Conservation (phyloP, 1,140 invertebrate genomes). For the Bombus cullumanus region DNA sequence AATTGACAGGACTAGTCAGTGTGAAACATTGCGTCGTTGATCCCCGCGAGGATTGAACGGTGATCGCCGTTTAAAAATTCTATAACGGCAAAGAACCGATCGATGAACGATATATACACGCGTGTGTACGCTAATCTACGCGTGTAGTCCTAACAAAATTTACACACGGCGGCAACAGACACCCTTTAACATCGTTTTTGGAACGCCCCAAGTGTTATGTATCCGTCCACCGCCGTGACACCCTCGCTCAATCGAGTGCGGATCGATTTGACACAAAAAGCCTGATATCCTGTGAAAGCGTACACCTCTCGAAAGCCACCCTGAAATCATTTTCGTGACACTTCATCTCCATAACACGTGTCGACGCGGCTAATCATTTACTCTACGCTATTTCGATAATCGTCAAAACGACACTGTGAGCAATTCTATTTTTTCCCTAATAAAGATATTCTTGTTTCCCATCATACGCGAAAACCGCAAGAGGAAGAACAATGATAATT, state of each 20-base stretch:
- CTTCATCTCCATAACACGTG: constrained; percentile 53
- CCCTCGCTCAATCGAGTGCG: constrained; percentile 65
- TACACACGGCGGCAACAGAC: constrained; percentile 37
- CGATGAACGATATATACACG: not conserved
- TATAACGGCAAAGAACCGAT: not conserved
- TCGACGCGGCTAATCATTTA: constrained; percentile 48
- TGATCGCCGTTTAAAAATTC: not conserved
- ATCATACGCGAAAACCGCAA: too few species aligned
- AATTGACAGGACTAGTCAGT: not conserved
- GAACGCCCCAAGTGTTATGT: constrained; percentile 63
- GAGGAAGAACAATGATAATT: too few species aligned
- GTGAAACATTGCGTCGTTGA: not conserved
- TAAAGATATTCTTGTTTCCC: not conserved
- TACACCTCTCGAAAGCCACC: constrained; percentile 47
- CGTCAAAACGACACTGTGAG: too few species aligned
- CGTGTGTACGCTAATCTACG: not conserved
- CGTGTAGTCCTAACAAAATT: constrained; percentile 25
- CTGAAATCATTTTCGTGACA: constrained; percentile 56
- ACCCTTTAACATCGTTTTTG: constrained; percentile 67
- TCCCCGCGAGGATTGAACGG: not conserved
- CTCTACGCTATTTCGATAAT: not conserved
- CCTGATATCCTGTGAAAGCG: constrained; percentile 53
- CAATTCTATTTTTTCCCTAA: not conserved
- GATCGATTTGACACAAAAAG: constrained; percentile 70
- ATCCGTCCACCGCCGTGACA: constrained; percentile 55